phyloP scores from a whole-genome alignment of 30 jellyfish, hydroid and myxozoan genomes.

The Hydractinia symbiolongicarpus region DNA sequence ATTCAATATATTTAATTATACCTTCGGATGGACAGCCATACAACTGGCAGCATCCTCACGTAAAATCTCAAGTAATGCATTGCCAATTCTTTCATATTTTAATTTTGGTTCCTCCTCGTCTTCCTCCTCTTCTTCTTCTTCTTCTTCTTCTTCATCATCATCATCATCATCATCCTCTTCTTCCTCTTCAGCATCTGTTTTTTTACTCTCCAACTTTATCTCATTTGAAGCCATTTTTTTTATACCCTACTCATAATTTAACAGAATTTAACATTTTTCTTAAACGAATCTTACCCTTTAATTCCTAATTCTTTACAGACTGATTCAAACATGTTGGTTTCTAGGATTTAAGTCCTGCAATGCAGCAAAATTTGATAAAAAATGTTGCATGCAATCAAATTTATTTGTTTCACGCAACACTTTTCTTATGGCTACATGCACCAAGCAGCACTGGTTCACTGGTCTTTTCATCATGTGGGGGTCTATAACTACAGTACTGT shows the following conservation, averaged over 20 bases:
- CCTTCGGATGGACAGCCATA: slow-evolving; percentile 91
- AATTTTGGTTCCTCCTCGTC: slow-evolving; percentile 91
- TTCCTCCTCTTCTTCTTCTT: slow-evolving; percentile 58
- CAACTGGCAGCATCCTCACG: slow-evolving; percentile 95
- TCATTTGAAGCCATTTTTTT: background rate
- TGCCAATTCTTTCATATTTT: slow-evolving; percentile 81
- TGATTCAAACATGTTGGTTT: no score
- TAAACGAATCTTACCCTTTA: no score
- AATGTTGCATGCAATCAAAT: no score
- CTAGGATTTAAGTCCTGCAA: no score
- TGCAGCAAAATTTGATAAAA: no score
- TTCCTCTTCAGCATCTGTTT: slow-evolving; percentile 4
- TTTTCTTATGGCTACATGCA: no score
- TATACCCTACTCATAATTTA: background rate
- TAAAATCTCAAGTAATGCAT: slow-evolving; percentile 58
- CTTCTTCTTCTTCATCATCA: slow-evolving; percentile 34
- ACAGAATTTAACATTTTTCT: no score
- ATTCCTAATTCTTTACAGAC: no score
- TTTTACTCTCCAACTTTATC: background rate
- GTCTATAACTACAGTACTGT: no score
- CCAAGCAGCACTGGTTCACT: no score
- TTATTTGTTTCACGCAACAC: no score
- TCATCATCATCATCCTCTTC: slow-evolving; percentile 16
- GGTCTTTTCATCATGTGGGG: no score
- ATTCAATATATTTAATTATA: background rate